Conservation (phyloP, 2,113 vertebrate species). For the Bos javanicus region DNA sequence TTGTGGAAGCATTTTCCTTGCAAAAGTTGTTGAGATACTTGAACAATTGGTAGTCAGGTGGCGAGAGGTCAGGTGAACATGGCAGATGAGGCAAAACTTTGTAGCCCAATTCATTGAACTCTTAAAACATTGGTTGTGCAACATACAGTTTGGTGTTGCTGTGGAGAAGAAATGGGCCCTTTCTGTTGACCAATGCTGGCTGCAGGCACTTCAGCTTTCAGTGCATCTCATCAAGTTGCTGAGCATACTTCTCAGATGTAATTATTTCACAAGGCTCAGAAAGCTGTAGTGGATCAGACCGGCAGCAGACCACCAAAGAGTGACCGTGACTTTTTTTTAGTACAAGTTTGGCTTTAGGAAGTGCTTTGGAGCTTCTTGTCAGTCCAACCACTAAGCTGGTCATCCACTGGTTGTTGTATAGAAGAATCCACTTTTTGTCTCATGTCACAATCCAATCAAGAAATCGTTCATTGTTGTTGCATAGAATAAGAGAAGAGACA, state of each 20-base stretch:
- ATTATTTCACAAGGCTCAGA: neutral
- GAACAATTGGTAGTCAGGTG: neutral
- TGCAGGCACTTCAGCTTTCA: neutral
- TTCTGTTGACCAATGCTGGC: neutral
- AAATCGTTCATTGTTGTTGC: neutral
- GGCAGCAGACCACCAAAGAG: neutral
- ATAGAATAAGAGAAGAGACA: neutral
- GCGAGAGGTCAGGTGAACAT: neutral
- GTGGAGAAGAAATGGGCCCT: neutral
- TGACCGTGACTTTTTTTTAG: neutral
- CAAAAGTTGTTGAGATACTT: neutral
- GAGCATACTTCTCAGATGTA: neutral
- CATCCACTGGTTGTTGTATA: neutral
- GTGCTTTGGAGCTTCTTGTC: neutral
- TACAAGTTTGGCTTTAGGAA: neutral
- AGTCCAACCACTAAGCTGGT: neutral
- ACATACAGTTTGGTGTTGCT: neutral
- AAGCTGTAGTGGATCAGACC: neutral
- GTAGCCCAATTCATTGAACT: neutral
- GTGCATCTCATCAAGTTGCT: neutral
- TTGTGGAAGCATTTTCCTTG: neutral
- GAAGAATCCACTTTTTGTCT: neutral
- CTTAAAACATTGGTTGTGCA: neutral
- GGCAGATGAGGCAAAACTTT: neutral
- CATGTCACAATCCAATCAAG: neutral